Evolutionary conservation across 2,888 invertebrate genomes (phyloP).

Genomic region (Meteorus colon): DNA sequence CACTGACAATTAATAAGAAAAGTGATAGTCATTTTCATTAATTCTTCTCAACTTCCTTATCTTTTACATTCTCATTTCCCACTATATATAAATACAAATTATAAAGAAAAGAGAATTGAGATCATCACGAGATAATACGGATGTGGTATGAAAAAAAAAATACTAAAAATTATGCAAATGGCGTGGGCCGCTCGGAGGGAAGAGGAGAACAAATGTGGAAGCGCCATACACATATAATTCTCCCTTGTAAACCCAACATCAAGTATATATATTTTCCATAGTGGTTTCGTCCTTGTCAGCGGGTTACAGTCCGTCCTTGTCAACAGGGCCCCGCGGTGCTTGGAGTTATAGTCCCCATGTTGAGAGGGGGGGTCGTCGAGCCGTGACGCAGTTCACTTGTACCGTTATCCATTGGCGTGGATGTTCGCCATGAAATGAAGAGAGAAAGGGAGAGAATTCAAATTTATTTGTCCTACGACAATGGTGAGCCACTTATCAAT

Average conservation of each 20-base stretch:
- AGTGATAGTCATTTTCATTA: not conserved
- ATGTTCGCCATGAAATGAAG: slow-evolving; percentile 17
- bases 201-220: not conserved
- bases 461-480: slow-evolving; percentile 64
- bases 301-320: slow-evolving; percentile 53
- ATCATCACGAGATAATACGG: slow-evolving; percentile 56
- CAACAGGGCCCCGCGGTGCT: slow-evolving; percentile 27
- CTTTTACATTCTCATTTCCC: slow-evolving; percentile 31
- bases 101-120: slow-evolving; percentile 59
- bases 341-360: not conserved
- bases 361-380: slow-evolving; percentile 54
- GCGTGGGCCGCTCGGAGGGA: not conserved
- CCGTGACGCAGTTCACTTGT: slow-evolving; percentile 65
- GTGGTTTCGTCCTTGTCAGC: slow-evolving; percentile 58
- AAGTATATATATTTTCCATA: not conserved
- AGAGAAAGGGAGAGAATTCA: slow-evolving; percentile 26
- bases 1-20: not conserved
- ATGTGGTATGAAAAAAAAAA: not conserved
- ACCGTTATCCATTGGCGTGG: slow-evolving; percentile 68
- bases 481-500: slow-evolving; percentile 71
- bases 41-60: not conserved
- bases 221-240: not conserved
- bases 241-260: no score
- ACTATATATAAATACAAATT: slow-evolving; percentile 49
- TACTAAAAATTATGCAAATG: slow-evolving; percentile 7